A percentile compares a stretch with the other conserved stretches of the same genome.
phyloP scores from a whole-genome alignment of 2,797 vertebrate species.

The Acipenser ruthenus region DNA sequence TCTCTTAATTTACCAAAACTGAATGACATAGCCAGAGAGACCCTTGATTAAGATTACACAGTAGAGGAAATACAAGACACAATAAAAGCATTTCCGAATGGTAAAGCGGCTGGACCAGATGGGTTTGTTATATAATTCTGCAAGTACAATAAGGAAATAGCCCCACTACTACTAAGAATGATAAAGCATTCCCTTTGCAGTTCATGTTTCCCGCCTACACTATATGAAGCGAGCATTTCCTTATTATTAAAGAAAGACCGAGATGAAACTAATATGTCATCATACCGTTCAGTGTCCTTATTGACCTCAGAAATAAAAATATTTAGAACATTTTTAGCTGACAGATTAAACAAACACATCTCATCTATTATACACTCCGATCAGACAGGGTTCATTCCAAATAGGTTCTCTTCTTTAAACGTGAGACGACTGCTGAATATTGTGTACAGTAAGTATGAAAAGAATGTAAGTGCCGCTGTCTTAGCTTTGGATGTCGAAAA shows the following conservation, averaged over 20 bases:
- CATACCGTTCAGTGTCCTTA: not conserved
- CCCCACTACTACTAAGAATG: conserved; percentile 9
- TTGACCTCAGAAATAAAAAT: conserved; percentile 2
- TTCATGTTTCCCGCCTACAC: conserved; percentile 6
- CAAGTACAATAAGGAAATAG: not conserved
- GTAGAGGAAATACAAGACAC: conserved; percentile 1
- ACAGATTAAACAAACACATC: conserved; percentile 14
- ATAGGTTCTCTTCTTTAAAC: conserved; percentile 16
- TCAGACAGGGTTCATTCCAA: conserved; percentile 16
- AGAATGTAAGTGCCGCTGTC: not conserved
- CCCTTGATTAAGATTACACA: not conserved
- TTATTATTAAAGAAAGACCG: conserved; percentile 6
- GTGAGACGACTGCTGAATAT: conserved; percentile 13
- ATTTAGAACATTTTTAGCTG: conserved; percentile 2
- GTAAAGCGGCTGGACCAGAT: not conserved
- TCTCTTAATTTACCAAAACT: conserved; percentile 9
- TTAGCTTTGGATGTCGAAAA: conserved; percentile 7
- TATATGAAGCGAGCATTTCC: conserved; percentile 17
- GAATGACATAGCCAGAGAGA: not conserved
- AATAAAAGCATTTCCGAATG: conserved; percentile 10
- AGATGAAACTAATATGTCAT: conserved; percentile 1
- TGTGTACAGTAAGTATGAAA: not conserved
- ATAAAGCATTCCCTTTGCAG: conserved; percentile 2
- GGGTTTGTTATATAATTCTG: conserved; percentile 9
- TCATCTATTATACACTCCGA: conserved; percentile 14